Conservation (phyloP, 2,888 invertebrate genomes). For the Cephus pygmeus region DNA sequence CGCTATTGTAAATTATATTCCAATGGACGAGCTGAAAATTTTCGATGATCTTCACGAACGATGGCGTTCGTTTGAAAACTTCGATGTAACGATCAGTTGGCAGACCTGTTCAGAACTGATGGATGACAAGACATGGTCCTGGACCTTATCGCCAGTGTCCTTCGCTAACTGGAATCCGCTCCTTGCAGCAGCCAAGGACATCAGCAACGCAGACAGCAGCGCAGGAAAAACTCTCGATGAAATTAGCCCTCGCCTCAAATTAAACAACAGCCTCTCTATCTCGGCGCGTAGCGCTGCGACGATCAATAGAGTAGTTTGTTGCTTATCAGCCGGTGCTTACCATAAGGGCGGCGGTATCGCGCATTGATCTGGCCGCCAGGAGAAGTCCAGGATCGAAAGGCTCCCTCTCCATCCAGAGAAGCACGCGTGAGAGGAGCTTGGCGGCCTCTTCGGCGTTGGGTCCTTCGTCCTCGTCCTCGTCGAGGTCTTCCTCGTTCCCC, state of each 20-base stretch:
- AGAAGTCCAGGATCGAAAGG: constrained; percentile 65
- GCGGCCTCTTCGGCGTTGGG: constrained; percentile 64
- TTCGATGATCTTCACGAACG: background rate
- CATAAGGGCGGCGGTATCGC: constrained; percentile 59
- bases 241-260: background rate
- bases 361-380: constrained; percentile 60
- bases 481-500: constrained; percentile 35
- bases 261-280: background rate
- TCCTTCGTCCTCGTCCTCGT: constrained; percentile 39
- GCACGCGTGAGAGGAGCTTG: constrained; percentile 61
- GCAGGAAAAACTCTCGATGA: background rate
- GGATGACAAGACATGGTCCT: background rate
- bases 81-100: background rate
- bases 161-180: background rate
- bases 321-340: constrained; percentile 43
- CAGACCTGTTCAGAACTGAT: background rate
- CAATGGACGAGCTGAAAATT: background rate
- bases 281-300: background rate
- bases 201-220: background rate
- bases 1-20: background rate
- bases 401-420: constrained; percentile 68
- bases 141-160: background rate
- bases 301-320: background rate
- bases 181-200: background rate
- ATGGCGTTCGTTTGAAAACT: background rate